Conservation (phyloP, 2,797 vertebrate species). For the Amniataba percoides region DNA sequence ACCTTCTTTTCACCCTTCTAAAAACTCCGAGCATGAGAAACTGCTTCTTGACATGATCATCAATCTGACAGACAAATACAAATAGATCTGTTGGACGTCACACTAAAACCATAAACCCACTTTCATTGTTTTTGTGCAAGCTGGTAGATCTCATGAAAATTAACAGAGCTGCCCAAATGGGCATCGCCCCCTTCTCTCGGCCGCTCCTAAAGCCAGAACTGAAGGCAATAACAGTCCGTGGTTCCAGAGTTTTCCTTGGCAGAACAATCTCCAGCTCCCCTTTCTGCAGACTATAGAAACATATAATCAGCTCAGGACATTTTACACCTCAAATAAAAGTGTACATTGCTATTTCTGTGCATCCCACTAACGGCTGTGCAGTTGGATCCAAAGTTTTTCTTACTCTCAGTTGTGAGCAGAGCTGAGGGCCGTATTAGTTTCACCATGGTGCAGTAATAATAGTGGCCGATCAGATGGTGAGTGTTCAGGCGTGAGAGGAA, state of each 20-base stretch:
- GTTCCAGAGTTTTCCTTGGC: slow-evolving; percentile 81
- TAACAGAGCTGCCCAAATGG: slow-evolving; percentile 35
- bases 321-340: slow-evolving; percentile 78
- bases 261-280: slow-evolving; percentile 53
- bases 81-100: slow-evolving; percentile 16
- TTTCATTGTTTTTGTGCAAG: slow-evolving; percentile 33
- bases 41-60: neutral
- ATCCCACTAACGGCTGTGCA: slow-evolving; percentile 43
- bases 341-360: slow-evolving; percentile 69
- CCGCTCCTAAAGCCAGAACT: slow-evolving; percentile 53
- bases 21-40: slow-evolving; percentile 7
- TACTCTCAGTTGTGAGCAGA: slow-evolving; percentile 50
- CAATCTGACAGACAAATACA: slow-evolving; percentile 13
- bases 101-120: slow-evolving; percentile 20
- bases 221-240: slow-evolving; percentile 63
- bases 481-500: slow-evolving; percentile 35
- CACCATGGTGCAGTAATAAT: slow-evolving; percentile 10
- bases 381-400: slow-evolving; percentile 55
- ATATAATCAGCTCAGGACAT: slow-evolving; percentile 80
- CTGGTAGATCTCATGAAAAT: slow-evolving; percentile 48
- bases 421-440: slow-evolving; percentile 17
- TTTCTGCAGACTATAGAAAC: slow-evolving; percentile 74
- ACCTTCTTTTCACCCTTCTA: neutral
- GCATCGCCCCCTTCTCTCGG: slow-evolving; percentile 34
- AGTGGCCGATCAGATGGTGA: slow-evolving; percentile 10